Conservation (phyloP, 2,797 vertebrate species). For the Cyclopterus lumpus region DNA sequence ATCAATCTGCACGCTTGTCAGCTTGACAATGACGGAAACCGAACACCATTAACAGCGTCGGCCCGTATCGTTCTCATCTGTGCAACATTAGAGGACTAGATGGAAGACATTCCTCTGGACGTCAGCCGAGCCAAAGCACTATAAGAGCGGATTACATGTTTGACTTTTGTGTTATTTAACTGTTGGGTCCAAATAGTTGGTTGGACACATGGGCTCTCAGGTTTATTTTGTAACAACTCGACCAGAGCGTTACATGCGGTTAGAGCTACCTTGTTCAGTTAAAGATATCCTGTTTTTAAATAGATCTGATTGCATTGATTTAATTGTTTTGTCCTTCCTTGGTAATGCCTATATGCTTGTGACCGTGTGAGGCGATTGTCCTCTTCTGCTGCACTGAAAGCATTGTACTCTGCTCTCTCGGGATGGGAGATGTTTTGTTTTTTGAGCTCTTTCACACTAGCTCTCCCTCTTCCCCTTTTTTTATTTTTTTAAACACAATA, state of each 20-base stretch:
- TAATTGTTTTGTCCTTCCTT: slow-evolving; percentile 56
- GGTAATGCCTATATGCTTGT: slow-evolving; percentile 68
- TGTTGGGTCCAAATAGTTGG: background rate
- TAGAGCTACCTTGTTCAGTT: slow-evolving; percentile 4
- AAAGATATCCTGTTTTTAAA: slow-evolving; percentile 53
- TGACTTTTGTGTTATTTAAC: slow-evolving; percentile 19
- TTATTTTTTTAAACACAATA: slow-evolving; percentile 64
- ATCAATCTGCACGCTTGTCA: slow-evolving; percentile 84
- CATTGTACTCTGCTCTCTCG: slow-evolving; percentile 66
- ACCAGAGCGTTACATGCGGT: background rate
- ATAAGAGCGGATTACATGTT: background rate
- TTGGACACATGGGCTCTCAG: background rate
- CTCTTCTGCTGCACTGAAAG: slow-evolving; percentile 69
- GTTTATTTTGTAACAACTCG: slow-evolving; percentile 2
- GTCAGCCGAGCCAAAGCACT: slow-evolving; percentile 20
- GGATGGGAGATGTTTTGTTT: slow-evolving; percentile 77
- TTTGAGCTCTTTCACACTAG: slow-evolving; percentile 75
- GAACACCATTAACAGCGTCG: slow-evolving; percentile 71
- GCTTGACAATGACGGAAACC: slow-evolving; percentile 80
- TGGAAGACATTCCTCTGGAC: slow-evolving; percentile 66
- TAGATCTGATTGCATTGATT: slow-evolving; percentile 65
- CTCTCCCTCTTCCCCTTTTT: slow-evolving; percentile 56
- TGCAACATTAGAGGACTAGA: slow-evolving; percentile 78
- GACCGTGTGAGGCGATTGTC: slow-evolving; percentile 66
- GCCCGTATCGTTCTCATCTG: slow-evolving; percentile 66